Evolutionary conservation across 2,113 vertebrate species (phyloP).

Genomic region (Chunga burmeisteri): DNA sequence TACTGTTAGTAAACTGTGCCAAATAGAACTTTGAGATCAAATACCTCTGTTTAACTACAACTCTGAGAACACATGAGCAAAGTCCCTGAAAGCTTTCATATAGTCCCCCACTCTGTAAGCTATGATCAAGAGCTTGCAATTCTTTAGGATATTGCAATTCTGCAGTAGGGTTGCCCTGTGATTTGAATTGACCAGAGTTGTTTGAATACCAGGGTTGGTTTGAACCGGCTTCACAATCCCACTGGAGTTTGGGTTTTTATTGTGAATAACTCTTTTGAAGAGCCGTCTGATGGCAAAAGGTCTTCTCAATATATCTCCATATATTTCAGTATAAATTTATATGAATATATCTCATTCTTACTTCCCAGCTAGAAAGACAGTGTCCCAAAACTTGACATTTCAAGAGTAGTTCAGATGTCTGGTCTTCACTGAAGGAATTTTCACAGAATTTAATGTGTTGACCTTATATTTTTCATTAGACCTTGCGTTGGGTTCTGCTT

Average conservation of each 20-base stretch:
- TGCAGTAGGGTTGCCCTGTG: background rate
- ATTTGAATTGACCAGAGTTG: background rate
- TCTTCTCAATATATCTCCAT: background rate
- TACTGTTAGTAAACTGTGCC: background rate
- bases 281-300: background rate
- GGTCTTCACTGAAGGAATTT: background rate
- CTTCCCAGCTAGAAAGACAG: background rate
- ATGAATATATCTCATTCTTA: background rate
- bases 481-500: background rate
- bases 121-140: background rate
- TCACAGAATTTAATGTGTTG: background rate
- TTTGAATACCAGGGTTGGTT: background rate
- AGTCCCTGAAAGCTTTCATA: background rate
- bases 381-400: background rate
- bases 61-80: background rate
- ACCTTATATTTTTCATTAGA: background rate
- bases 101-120: background rate
- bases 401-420: background rate
- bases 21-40: background rate
- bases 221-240: background rate
- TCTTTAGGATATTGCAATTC: background rate
- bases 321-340: background rate
- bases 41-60: background rate
- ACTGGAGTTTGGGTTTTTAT: background rate
- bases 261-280: background rate